Conservation (phyloP, 1,140 invertebrate species). For the Charaxes varanes region DNA sequence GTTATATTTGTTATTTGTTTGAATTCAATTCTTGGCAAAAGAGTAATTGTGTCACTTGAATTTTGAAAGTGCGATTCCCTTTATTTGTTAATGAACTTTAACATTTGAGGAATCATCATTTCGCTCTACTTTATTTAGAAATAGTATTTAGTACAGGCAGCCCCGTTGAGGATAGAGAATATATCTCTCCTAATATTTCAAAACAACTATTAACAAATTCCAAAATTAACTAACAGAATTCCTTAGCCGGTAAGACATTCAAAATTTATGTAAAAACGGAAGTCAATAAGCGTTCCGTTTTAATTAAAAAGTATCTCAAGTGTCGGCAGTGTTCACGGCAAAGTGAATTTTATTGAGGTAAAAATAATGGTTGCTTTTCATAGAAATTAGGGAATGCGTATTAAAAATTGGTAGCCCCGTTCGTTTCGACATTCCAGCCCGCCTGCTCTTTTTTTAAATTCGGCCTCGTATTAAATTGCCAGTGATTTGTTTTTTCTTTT, state of each 20-base stretch:
- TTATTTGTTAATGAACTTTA: too few relatives aligned
- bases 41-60: too few relatives aligned
- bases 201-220: constrained; percentile 16
- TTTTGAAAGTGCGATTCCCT: too few relatives aligned
- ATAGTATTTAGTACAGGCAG: too few relatives aligned
- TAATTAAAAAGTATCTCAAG: constrained; percentile 18
- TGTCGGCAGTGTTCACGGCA: constrained; percentile 20
- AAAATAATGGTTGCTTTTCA: constrained; percentile 36
- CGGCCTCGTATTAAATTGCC: constrained; percentile 57
- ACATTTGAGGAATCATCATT: too few relatives aligned
- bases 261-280: constrained; percentile 56
- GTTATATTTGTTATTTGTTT: too few relatives aligned
- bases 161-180: too few relatives aligned
- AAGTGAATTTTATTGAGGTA: constrained; percentile 34
- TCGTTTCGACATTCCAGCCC: constrained; percentile 59
- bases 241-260: constrained; percentile 18
- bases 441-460: constrained; percentile 58
- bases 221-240: constrained; percentile 24
- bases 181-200: neutral
- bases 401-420: constrained; percentile 62
- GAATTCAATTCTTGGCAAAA: too few relatives aligned
- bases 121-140: too few relatives aligned
- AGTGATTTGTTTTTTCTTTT: constrained; percentile 45
- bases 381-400: constrained; percentile 36
- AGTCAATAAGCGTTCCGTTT: constrained; percentile 36